These are phyloP conservation scores for Bombyx huttoni DNA, from an alignment of 2,888 invertebrate genomes.

Conservation along the genomic window DNA sequence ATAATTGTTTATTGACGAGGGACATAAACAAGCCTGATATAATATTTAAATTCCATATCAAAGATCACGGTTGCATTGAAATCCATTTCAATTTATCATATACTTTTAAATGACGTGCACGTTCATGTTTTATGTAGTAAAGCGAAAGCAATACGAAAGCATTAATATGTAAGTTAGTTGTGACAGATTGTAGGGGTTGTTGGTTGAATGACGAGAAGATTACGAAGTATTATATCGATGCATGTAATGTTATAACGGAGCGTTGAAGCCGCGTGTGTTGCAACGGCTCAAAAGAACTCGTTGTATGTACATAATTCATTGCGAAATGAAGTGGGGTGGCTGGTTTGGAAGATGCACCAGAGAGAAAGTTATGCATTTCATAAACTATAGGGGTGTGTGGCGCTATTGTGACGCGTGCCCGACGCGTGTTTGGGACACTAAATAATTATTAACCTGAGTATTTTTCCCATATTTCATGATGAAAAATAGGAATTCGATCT, in stretches of 20 bases:
- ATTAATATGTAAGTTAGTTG: background rate
- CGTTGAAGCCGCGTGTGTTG: background rate
- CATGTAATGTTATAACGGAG: background rate
- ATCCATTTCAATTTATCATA: background rate
- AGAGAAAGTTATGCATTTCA: conserved; percentile 18
- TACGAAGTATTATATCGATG: background rate
- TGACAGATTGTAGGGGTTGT: background rate
- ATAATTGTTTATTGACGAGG: no score
- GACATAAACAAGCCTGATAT: no score
- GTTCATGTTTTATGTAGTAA: background rate
- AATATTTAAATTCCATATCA: no score
- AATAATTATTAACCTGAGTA: background rate
- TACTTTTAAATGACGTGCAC: background rate
- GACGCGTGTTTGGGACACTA: conserved; percentile 8
- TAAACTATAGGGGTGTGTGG: conserved; percentile 14
- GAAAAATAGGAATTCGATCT: background rate
- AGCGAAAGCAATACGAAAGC: background rate
- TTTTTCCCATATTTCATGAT: background rate
- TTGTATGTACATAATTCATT: conserved; percentile 16
- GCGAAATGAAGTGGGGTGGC: conserved; percentile 17
- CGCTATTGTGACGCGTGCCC: conserved; percentile 16
- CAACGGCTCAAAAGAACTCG: background rate
- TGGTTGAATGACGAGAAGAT: background rate
- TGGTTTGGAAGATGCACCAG: conserved; percentile 14
- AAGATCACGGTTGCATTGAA: no score